Conservation (phyloP, 2,797 vertebrate genomes). For the Tapirus indicus region DNA sequence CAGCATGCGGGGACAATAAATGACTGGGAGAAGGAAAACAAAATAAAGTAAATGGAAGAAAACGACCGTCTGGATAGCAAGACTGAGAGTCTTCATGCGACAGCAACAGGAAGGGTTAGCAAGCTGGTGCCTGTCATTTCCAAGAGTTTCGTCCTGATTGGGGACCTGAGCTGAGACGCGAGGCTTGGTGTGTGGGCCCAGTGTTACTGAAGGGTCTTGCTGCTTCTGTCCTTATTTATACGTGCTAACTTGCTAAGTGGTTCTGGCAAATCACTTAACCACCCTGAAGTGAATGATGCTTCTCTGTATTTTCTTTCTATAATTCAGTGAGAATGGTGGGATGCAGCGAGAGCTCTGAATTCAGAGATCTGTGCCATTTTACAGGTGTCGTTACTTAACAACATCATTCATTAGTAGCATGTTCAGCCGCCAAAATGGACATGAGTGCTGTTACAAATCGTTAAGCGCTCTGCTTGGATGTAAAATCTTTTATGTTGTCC, state of each 20-base stretch:
- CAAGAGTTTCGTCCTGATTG: background rate
- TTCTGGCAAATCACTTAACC: conserved; percentile 40
- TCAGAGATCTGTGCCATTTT: background rate
- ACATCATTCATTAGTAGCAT: background rate
- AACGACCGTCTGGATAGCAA: background rate
- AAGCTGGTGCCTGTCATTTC: background rate
- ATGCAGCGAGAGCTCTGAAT: background rate
- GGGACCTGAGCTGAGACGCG: background rate
- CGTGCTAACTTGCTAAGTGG: conserved; percentile 45
- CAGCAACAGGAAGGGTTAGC: background rate
- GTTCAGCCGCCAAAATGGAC: background rate
- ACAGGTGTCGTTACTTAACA: background rate
- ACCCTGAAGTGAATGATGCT: background rate
- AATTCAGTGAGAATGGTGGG: background rate
- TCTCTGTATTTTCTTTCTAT: conserved; percentile 27
- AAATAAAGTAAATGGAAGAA: background rate
- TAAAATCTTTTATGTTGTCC: background rate
- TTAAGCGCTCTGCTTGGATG: background rate
- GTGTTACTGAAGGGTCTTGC: background rate
- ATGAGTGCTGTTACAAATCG: background rate
- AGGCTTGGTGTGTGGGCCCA: background rate
- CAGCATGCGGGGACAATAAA: background rate
- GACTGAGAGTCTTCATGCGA: background rate
- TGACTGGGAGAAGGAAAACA: background rate
- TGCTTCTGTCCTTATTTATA: background rate